Evolutionary conservation across 2,797 vertebrate species (phyloP).

Genomic region (Petrocephalus sullivani): DNA sequence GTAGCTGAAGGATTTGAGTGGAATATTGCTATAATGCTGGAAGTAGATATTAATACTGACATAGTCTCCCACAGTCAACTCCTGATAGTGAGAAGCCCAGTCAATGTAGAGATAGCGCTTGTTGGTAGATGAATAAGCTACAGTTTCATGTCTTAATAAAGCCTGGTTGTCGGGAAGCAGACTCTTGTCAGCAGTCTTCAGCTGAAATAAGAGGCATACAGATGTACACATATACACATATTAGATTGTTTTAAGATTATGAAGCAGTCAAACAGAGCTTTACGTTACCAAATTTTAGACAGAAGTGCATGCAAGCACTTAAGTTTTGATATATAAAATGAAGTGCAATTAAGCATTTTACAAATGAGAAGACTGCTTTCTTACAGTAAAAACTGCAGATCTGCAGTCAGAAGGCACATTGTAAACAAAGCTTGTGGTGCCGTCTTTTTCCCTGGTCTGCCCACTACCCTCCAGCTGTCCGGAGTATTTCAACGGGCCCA

Average conservation of each 20-base stretch:
- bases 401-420: slow-evolving; percentile 55
- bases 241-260: neutral
- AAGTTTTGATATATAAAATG: neutral
- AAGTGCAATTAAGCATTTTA: neutral
- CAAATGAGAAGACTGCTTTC: slow-evolving; percentile 29
- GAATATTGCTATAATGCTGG: slow-evolving; percentile 56
- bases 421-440: slow-evolving; percentile 66
- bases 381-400: slow-evolving; percentile 63
- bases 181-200: slow-evolving; percentile 60
- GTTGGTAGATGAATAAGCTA: slow-evolving; percentile 72
- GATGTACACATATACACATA: neutral
- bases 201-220: slow-evolving; percentile 52
- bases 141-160: slow-evolving; percentile 51
- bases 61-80: slow-evolving; percentile 56
- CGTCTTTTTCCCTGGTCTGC: slow-evolving; percentile 45
- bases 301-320: neutral
- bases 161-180: slow-evolving; percentile 68
- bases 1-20: slow-evolving; percentile 71
- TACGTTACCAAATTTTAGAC: neutral
- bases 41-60: slow-evolving; percentile 65
- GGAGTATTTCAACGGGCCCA: slow-evolving; percentile 17
- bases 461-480: slow-evolving; percentile 24
- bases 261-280: neutral
- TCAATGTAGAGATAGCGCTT: slow-evolving; percentile 82
- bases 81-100: slow-evolving; percentile 53